Percentiles rank a stretch among this genome's conserved stretches.
These are phyloP conservation scores for Clavelina lepadiformis DNA, from an alignment of 23 tunicate genomes.

Conservation along the genomic window DNA sequence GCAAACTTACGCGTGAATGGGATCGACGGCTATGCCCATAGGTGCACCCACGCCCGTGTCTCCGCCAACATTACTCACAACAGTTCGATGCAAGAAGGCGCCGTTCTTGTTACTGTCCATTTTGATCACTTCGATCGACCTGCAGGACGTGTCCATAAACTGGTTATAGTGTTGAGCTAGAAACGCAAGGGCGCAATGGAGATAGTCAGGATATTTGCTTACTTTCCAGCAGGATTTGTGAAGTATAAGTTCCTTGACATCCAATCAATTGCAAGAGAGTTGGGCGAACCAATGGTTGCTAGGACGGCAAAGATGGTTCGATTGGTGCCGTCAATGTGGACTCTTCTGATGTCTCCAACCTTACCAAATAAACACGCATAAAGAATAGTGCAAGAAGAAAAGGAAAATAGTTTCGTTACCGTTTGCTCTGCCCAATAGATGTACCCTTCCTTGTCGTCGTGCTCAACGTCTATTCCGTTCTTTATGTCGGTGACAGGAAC, in stretches of 20 bases:
- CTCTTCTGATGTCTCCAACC: conserved; percentile 36
- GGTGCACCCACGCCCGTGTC: conserved; percentile 82
- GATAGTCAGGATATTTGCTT: background rate
- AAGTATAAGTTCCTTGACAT: conserved; percentile 67
- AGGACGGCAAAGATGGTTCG: conserved; percentile 31
- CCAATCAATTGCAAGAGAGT: conserved; percentile 80
- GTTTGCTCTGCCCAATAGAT: conserved; percentile 62
- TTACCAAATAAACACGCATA: conserved; percentile 2
- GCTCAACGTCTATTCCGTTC: conserved; percentile 69
- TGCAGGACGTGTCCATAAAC: conserved; percentile 8
- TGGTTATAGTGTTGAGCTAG: background rate
- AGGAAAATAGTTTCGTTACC: conserved; percentile 24
- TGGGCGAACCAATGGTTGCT: conserved; percentile 54
- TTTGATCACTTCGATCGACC: conserved; percentile 69
- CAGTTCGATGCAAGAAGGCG: conserved; percentile 25
- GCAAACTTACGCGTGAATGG: conserved; percentile 60
- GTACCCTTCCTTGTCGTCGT: conserved; percentile 50
- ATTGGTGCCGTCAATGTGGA: conserved; percentile 43
- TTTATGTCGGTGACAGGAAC: conserved; percentile 43
- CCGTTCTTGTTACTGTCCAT: conserved; percentile 29
- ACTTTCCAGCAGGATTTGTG: conserved; percentile 77
- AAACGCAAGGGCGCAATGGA: background rate
- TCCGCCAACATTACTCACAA: conserved; percentile 59
- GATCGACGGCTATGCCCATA: conserved; percentile 75
- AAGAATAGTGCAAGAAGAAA: background rate